Base-by-base conservation (phyloP, 2,888 invertebrate genomes). In the Dorcus hopei region DNA sequence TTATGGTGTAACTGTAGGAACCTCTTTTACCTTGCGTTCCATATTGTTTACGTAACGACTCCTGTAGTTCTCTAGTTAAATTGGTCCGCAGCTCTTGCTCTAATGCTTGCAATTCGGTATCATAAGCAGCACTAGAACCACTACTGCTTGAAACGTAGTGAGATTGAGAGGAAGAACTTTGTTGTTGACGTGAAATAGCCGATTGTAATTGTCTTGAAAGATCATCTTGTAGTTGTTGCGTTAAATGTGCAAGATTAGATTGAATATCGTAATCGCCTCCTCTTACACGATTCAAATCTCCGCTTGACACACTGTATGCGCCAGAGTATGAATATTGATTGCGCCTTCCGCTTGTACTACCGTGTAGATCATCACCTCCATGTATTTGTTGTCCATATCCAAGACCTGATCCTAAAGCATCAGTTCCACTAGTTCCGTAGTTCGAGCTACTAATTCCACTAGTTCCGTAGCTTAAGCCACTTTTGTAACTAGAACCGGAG, bases 11-110 rank as follows among this genome's bases (percentile, higher is more conserved):
- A 1, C 73, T 72, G 23, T 59, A 59, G 6, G 67, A 62, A 5
- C 73, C 74, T 14, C 70, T 65, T 41, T 68, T 45, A 8, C 48
- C 49, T 49, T 63, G 62, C 9, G 11, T 53, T 11, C 63, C 65
- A 38, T 62, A 64, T 23, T 63, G 69, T 38, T 64, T 65, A 9
- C 66, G 56, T n/a, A 77, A 59, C 45, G 73, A 72, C 9, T 73
- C 68, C 56, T 77, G 71, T 9, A 77, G 54, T 58, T 72, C 68
- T 40, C 70, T 65, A 0, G 76, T 73, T 19, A 78, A 55, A 59
- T 77, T 78, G n/a, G 69, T 65, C 45, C 67, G 69, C 19, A 78
- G 61, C 61, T 77, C 73, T 43, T 68, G 65, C 63, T 78, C 76
- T 19, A 77, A 63, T 14, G 64, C 58, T 52, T 65, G 63, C 19